Conservation (phyloP, 2,113 vertebrate genomes). For the Oostethus manadensis region DNA sequence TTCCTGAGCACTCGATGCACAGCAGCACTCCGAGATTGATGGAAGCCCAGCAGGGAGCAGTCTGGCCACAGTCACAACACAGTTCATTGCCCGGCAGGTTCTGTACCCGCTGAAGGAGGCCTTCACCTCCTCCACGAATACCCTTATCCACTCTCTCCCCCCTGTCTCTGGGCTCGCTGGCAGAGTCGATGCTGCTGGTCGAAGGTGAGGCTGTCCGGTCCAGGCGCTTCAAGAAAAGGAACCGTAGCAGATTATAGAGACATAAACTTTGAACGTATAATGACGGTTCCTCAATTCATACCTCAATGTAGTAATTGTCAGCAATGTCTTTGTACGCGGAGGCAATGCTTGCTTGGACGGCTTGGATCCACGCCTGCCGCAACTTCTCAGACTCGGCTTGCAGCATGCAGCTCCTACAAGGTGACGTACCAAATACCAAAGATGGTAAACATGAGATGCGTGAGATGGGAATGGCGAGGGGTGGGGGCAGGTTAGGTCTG, state of each 20-base stretch:
- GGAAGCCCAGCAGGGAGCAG: constrained; percentile 94
- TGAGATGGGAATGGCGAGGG: too few species aligned
- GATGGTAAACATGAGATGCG: too few species aligned
- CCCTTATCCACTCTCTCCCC: constrained; percentile 59
- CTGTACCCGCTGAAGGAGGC: constrained; percentile 85
- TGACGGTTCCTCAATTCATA: constrained; percentile 3
- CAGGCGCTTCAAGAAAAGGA: constrained; percentile 71
- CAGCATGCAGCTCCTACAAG: constrained; percentile 90
- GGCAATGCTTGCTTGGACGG: constrained; percentile 95
- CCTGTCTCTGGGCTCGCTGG: constrained; percentile 84
- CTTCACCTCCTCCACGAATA: constrained; percentile 85
- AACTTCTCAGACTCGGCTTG: constrained; percentile 97
- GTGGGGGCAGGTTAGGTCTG: too few species aligned
- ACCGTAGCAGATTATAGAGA: neutral
- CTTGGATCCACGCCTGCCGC: constrained; percentile 94
- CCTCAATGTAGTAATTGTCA: constrained; percentile 72
- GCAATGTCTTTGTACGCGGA: constrained; percentile 90
- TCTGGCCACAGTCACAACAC: constrained; percentile 92
- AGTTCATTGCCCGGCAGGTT: constrained; percentile 84
- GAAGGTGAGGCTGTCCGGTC: constrained; percentile 90
- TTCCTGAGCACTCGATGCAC: constrained; percentile 96
- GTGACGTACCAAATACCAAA: neutral
- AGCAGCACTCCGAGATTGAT: constrained; percentile 96
- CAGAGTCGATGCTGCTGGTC: constrained; percentile 86
- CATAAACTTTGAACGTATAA: neutral